Conservation (phyloP, 2,113 vertebrate genomes). For the Saccopteryx bilineata region DNA sequence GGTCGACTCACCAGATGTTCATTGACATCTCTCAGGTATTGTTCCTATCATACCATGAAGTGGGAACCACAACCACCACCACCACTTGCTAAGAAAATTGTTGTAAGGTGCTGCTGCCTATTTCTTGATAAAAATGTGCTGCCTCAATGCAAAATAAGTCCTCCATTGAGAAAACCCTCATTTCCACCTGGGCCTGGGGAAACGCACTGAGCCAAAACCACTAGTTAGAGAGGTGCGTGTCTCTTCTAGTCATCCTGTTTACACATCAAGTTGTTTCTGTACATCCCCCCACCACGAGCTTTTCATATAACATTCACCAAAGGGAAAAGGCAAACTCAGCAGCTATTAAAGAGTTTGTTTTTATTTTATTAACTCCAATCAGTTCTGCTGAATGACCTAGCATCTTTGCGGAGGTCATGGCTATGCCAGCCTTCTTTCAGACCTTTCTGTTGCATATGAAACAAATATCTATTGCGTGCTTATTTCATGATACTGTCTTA, state of each 20-base stretch:
- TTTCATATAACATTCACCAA: neutral
- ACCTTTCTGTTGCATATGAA: neutral
- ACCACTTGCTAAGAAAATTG: neutral
- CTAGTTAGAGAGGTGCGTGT: neutral
- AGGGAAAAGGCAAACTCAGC: neutral
- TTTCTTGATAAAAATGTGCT: neutral
- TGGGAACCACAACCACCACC: neutral
- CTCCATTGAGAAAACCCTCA: rapidly evolving
- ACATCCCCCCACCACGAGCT: neutral
- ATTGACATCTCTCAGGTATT: neutral
- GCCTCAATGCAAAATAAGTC: neutral
- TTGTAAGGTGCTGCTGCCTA: neutral
- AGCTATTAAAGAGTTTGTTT: neutral
- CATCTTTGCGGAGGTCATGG: neutral
- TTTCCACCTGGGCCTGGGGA: neutral
- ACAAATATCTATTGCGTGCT: neutral
- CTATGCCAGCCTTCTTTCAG: neutral
- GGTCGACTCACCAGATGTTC: constrained; percentile 27
- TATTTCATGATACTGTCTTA: neutral
- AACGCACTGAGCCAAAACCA: neutral
- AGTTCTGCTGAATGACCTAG: neutral
- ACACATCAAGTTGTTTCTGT: neutral
- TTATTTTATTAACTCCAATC: neutral
- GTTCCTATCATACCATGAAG: neutral
- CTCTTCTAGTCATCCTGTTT: neutral